Evolutionary conservation across 2,888 invertebrate species (phyloP), one percentile per base, ranked within the genome.

Genomic region (Seira musarum): DNA sequence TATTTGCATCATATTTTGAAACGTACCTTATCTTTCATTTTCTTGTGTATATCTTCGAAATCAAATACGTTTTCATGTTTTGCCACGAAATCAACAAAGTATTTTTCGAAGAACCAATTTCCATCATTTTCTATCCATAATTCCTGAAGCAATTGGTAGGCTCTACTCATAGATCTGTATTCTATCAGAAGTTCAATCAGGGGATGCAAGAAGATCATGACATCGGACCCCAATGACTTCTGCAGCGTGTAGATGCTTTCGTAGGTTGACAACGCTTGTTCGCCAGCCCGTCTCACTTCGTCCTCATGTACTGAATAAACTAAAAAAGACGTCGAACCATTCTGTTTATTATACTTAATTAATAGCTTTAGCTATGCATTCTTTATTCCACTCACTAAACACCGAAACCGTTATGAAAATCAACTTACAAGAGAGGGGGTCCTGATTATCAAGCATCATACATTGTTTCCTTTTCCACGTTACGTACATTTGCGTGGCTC

Each of bases 161-260:
- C 84, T 1, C 57, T 68, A 8, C 64, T 30, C 1, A 60, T 67
- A 19, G 75, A 73, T 15, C 77, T 60, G 49, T 63, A 73, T 49
- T 69, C 65, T 0, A 84, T 30, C 1, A 69, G 69, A 10, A 85
- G 63, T 68, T 85, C 84, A 0, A 85, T 74, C 1, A 84, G 73
- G 2, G 81, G 83, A 25, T 82, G 25, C 1, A 85, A 35, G 57
- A 84, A 83, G 30, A 80, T 82, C 53, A 84, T 83, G 0, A 78
- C 70, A 35, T 85, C 85, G 6, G 73, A 64, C 19, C 75, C 78
- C 6, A 69, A 24, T 0, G 40, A 61, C 30, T 72, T 67, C n/a
- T 69, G 74, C 10, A 64, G 30, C 6, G 60, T 35, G 24, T 75
- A 24, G 6, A 82, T 40, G 0, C 3, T 17, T 66, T 84, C 82